Evolutionary conservation across 1,140 invertebrate genomes (phyloP), one percentile per base, ranked within the genome.

Genomic region (Ostrea denselamellosa): DNA sequence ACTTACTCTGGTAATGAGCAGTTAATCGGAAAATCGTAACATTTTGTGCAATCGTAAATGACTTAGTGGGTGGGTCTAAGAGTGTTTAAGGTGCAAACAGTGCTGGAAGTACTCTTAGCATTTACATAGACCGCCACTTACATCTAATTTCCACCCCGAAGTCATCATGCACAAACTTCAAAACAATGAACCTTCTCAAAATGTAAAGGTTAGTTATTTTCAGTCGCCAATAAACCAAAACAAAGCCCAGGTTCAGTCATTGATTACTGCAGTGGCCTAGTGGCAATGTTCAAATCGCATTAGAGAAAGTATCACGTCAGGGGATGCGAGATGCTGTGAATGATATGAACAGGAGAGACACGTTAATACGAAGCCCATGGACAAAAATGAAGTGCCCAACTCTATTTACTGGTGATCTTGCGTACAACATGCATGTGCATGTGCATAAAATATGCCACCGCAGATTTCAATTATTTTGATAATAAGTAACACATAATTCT

Each of bases 51-150:
- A 28, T 22, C 28, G 68, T 10, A 77, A 77, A 9, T 77, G 22
- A 77, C 28, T 77, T 77, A 25, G 25, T 77, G 22, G 68, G 68
- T 77, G 68, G 68, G 68, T 77, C 22, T 28, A 77, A 77, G 28
- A 14, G 14, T 22, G 25, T 77, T 77, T 77, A 28, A 28, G 68
- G 68, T 77, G 28, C 68, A 28, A 34, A 17, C 28, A 77, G 28
- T 77, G 14, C 68, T 25, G 28, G 14, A 34, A 34, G 68, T 77
- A 34, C 28, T 28, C 0, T 14, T 0, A 77, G 68, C 68, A 77
- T 25, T 34, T 28, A 28, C 12, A 77, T 62, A 12, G 34, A 44
- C 17, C 10, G 17, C 58, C 14, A 62, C n/a, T 62, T 77, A 5
- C 12, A 77, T 44, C 9, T 77, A 77, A 77, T 77, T 77, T 77